phyloP scores from a whole-genome alignment of 2,113 vertebrate genomes.

The Riparia riparia region DNA sequence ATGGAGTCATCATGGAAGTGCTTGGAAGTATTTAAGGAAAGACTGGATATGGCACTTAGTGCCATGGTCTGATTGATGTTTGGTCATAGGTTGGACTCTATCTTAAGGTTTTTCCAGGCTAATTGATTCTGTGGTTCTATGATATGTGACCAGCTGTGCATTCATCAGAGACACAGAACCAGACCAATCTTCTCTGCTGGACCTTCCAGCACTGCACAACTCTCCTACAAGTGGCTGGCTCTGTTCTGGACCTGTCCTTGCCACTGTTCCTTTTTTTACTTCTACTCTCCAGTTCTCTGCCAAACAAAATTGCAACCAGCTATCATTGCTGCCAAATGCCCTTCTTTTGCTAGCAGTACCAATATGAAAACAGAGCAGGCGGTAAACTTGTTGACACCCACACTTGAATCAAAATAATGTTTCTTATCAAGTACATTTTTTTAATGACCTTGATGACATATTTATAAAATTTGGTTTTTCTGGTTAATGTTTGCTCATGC shows the following conservation, averaged over 20 bases:
- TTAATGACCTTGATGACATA: constrained; percentile 1
- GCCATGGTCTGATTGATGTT: background rate
- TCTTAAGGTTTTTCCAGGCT: background rate
- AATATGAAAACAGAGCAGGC: background rate
- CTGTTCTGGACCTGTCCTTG: background rate
- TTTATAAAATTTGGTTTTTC: background rate
- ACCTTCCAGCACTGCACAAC: background rate
- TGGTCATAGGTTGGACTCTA: background rate
- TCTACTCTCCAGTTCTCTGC: background rate
- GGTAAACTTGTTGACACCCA: background rate
- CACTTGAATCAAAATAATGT: background rate
- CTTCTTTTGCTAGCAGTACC: background rate
- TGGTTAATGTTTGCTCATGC: background rate
- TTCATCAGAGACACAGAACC: background rate
- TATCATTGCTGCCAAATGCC: background rate
- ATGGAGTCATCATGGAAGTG: background rate
- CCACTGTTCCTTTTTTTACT: background rate
- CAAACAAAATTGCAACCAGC: background rate
- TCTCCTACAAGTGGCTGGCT: background rate
- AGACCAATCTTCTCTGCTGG: background rate
- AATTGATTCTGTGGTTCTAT: background rate
- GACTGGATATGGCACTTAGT: background rate
- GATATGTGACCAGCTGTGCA: background rate
- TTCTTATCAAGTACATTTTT: background rate
- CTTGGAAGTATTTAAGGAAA: background rate